Base-by-base conservation (phyloP, 1,140 invertebrate species). In the Papilio aristodemus region DNA sequence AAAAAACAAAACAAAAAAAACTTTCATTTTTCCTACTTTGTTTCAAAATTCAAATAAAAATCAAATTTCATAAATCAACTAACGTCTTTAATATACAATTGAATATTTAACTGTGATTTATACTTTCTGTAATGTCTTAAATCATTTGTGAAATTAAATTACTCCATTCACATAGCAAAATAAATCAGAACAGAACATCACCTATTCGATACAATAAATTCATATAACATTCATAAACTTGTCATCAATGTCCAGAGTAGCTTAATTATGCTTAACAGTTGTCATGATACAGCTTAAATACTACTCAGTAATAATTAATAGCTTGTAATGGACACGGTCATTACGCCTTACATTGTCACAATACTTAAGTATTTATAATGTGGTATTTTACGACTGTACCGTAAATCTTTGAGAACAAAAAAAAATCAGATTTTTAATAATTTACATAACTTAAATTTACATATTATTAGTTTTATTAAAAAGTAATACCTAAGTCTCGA, bases 191-290 rank as follows among this genome's bases (percentile, higher is more conserved):
- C 5, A 14, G 14, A 14, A 8, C 41, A 43, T n/a, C 0, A n/a
- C 0, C 14, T 7, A 43, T 43, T 4, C 4, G 6, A 8, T 7
- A 22, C 10, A n/a, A 22, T 22, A 22, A 22, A 54, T 54, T 54
- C 22, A 22, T 54, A 54, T 4, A 0, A 50, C 9, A 22, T 50
- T 50, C 19, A 5, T 11, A 54, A 5, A 54, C 14, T 17, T 14
- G 46, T 54, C 46, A 54, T 54, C 4, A 54, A 22, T 54, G 19
- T 46, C 5, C 46, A 22, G 19, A 1, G 10, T 4, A 54, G 46
- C 46, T 54, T 54, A 54, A 54, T 54, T 54, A 22, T 54, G 46
- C 46, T 54, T 54, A 11, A 54, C 46, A 54, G 22, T 17, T 54
- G 46, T 54, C 46, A 54, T 17, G 14, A 9, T 10, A 25, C 10